Evolutionary conservation across 64 coral and sea anemone genomes (phyloP), one percentile per base, ranked within the genome.

Genomic region (Trachythela sp.): DNA sequence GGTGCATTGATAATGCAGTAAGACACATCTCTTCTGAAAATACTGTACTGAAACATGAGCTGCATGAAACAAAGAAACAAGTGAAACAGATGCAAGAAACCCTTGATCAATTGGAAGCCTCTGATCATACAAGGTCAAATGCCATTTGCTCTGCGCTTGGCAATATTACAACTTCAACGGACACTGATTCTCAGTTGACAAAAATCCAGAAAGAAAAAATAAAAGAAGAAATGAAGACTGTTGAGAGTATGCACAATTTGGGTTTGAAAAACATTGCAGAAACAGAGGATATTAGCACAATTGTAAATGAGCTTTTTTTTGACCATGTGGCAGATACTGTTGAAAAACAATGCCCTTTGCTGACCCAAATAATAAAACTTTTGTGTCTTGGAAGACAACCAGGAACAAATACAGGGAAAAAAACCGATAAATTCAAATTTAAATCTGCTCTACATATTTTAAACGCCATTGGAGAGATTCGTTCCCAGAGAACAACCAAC

Each of bases 381-480:
- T 35, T 72, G 24, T 26, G n/a, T 9, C n/a, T 72, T 72, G 68
- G 68, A 72, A 72, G 7, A 10, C n/a, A 26, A 72, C 24, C 68
- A 30, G 32, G 32, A 72, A 1, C 10, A 0, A 72, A 18, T 35
- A 72, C 33, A 31, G 52, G 54, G 8, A 54, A 64, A 24, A 87
- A 87, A 40, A 39, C 49, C 2, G 49, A 58, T 37, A 60, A 87
- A 37, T 87, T 87, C 35, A 70, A 87, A 30, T 87, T 87, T 33
- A 87, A 87, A 24, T 14, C 86, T 87, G 86, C 86, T 60, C 22
- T 87, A 38, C 86, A 87, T 15, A 29, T 68, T 35, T 14, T 87
- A 39, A 39, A 60, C 52, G 86, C 52, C 35, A 30, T 87, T 9
- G 60, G 38, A 36, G 54, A 87, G n/a, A 39, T 87, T 33, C 26